phyloP scores from a whole-genome alignment of 2,113 vertebrate species.

The Aramus guarauna region DNA sequence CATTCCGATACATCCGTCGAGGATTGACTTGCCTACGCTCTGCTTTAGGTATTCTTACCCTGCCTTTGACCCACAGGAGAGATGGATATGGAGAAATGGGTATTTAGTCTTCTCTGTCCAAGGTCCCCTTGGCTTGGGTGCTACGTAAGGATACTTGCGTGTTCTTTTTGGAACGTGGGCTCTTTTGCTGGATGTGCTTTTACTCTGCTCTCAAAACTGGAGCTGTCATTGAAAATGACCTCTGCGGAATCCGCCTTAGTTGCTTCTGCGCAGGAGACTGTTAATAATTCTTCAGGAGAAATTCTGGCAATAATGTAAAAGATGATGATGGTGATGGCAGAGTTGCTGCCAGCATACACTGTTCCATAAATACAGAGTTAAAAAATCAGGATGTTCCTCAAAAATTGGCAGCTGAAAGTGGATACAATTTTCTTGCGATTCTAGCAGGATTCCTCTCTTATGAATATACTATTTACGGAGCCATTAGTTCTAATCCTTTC shows the following conservation, averaged over 20 bases:
- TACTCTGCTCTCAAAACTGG: background rate
- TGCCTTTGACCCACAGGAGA: background rate
- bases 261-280: background rate
- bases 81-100: background rate
- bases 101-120: background rate
- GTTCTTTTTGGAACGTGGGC: background rate
- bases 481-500: conserved; percentile 69
- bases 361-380: background rate
- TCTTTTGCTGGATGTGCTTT: background rate
- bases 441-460: conserved; percentile 50
- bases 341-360: background rate
- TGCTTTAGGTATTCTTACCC: background rate
- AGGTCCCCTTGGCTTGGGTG: background rate
- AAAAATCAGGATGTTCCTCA: background rate
- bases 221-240: background rate
- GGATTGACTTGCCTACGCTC: background rate
- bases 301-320: background rate
- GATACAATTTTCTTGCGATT: conserved; percentile 50
- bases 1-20: accelerated
- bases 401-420: conserved; percentile 33
- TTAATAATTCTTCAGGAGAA: background rate
- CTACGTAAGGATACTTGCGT: accelerated
- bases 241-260: background rate
- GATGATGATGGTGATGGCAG: background rate
- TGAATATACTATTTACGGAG: conserved; percentile 50